Percentiles rank a stretch among this genome's conserved stretches.
These are phyloP conservation scores for Tragelaphus buxtoni DNA, from an alignment of 2,113 vertebrate genomes.

Conservation along the genomic window DNA sequence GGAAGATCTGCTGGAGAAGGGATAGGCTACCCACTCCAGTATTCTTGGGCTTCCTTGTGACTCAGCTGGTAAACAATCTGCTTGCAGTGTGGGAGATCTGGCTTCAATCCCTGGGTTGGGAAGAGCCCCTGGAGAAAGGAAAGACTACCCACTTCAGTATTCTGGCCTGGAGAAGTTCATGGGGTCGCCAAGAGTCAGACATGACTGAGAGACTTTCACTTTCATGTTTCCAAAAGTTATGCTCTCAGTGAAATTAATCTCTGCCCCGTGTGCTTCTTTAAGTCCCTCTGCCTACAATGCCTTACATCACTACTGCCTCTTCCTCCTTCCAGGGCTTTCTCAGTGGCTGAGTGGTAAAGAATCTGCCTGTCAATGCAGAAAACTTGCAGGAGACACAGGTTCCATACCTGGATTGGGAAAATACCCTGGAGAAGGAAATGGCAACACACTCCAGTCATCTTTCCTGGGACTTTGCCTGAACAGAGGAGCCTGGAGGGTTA, in stretches of 20 bases:
- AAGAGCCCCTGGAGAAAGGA: neutral
- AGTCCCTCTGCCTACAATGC: neutral
- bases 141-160: neutral
- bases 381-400: neutral
- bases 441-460: neutral
- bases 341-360: neutral
- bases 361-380: neutral
- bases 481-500: neutral
- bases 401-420: neutral
- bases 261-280: neutral
- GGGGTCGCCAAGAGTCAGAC: neutral
- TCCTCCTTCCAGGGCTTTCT: neutral
- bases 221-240: neutral
- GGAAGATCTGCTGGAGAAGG: neutral
- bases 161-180: neutral
- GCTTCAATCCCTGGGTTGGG: neutral
- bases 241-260: neutral
- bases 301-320: neutral
- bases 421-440: neutral
- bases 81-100: neutral
- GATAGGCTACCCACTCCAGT: neutral
- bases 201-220: neutral
- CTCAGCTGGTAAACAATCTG: neutral
- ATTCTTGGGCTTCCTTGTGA: neutral
- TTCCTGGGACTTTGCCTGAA: neutral